These are phyloP conservation scores for Planiliza haematocheilus DNA, from an alignment of 2,113 vertebrate species.

Conservation along the genomic window DNA sequence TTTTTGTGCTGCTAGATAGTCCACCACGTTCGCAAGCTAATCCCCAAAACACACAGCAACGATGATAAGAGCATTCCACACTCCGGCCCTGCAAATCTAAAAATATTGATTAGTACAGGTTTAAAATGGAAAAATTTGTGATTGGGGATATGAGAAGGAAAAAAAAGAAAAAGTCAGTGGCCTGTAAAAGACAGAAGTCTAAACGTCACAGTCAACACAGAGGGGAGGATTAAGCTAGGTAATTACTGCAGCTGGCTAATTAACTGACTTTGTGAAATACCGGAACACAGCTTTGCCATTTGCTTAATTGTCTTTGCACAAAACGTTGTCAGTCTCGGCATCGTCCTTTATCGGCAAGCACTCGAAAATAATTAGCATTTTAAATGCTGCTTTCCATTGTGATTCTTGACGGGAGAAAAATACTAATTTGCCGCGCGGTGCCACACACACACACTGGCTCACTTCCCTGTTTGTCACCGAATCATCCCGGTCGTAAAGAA, in stretches of 20 bases:
- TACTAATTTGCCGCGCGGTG: neutral
- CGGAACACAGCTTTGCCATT: conserved; percentile 21
- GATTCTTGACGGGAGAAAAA: conserved; percentile 4
- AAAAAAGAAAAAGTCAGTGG: conserved; percentile 5
- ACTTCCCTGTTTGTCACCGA: neutral
- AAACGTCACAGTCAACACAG: conserved; percentile 25
- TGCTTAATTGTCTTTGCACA: conserved; percentile 52
- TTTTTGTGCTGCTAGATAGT: too few relatives aligned
- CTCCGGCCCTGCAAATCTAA: too few relatives aligned
- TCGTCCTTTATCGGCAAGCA: conserved; percentile 18
- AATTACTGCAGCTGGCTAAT: conserved; percentile 60
- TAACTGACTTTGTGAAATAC: conserved; percentile 37
- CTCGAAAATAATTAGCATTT: conserved; percentile 32
- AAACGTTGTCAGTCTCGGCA: conserved; percentile 16
- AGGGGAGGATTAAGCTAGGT: conserved; percentile 45
- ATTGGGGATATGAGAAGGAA: conserved; percentile 3
- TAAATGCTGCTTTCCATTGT: conserved; percentile 11
- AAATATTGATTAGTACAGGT: neutral
- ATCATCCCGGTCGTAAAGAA: neutral
- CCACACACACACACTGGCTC: neutral
- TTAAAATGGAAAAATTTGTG: conserved; percentile 4
- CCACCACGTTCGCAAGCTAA: too few relatives aligned
- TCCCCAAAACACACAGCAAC: too few relatives aligned
- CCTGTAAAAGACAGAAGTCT: conserved; percentile 11
- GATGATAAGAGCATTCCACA: too few relatives aligned